These are phyloP conservation scores for Stenodera caucasica DNA, from an alignment of 2,888 invertebrate genomes.

Conservation along the genomic window DNA sequence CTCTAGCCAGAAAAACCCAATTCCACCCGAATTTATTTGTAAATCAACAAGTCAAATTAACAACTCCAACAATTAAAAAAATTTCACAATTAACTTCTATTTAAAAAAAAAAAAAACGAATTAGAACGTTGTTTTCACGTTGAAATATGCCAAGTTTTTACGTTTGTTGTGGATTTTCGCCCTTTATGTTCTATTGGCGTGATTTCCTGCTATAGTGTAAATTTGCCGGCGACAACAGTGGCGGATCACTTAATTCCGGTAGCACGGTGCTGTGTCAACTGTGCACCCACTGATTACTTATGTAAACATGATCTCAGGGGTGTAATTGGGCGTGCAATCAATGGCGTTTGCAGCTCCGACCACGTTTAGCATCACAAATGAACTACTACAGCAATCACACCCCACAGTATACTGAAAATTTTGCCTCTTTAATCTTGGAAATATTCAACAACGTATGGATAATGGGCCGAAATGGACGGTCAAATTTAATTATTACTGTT, in stretches of 20 bases:
- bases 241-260: constrained; percentile 56
- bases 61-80: neutral
- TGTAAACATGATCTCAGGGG: constrained; percentile 58
- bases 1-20: constrained; percentile 19
- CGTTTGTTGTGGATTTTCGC: neutral
- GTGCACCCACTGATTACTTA: constrained; percentile 55
- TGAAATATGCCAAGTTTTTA: no score
- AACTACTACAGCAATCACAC: constrained; percentile 41
- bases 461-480: neutral
- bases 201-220: constrained; percentile 26
- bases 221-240: constrained; percentile 26
- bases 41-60: neutral
- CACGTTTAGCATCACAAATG: constrained; percentile 52
- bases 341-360: constrained; percentile 53
- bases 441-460: neutral
- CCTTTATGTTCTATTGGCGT: neutral
- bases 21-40: neutral
- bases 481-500: neutral
- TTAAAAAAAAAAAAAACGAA: no score
- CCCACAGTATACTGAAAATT: no score
- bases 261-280: constrained; percentile 54
- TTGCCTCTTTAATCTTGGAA: neutral
- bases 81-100: neutral
- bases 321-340: constrained; percentile 58
- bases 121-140: no score